Conservation (phyloP, 2,888 invertebrate species). For the Caenorhabditis doughertyi region DNA sequence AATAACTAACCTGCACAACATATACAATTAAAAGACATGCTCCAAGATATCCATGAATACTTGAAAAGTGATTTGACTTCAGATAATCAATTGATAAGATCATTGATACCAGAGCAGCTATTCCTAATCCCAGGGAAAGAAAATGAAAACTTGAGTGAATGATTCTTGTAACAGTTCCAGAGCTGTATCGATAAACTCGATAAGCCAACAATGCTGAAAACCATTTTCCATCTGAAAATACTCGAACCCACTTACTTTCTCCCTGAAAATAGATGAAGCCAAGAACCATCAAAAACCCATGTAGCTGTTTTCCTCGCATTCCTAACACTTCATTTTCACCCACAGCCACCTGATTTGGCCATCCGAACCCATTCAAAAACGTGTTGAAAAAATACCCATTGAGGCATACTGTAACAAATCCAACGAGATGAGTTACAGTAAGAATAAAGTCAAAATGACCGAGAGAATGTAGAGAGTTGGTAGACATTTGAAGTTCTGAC, state of each 20-base stretch:
- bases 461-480: not conserved
- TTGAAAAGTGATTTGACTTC: slow-evolving; percentile 59
- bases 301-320: slow-evolving; percentile 39
- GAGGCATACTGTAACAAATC: slow-evolving; percentile 64
- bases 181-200: slow-evolving; percentile 72
- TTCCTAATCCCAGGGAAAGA: slow-evolving; percentile 66
- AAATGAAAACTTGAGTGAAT: slow-evolving; percentile 71
- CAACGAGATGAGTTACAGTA: slow-evolving; percentile 65
- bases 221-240: no score
- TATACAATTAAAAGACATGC: slow-evolving; percentile 68
- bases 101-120: slow-evolving; percentile 62
- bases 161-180: slow-evolving; percentile 68
- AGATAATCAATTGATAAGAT: slow-evolving; percentile 25
- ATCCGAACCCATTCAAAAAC: slow-evolving; percentile 40
- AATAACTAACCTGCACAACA: slow-evolving; percentile 69
- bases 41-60: slow-evolving; percentile 74
- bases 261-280: slow-evolving; percentile 77
- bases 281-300: slow-evolving; percentile 69
- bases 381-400: slow-evolving; percentile 67
- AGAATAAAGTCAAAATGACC: slow-evolving; percentile 6
- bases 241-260: slow-evolving; percentile 67
- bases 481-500: not conserved
- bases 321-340: not conserved
- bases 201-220: slow-evolving; percentile 73
- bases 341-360: slow-evolving; percentile 57